Evolutionary conservation across 2,888 invertebrate genomes (phyloP).

Genomic region (Pherbina coryleti): DNA sequence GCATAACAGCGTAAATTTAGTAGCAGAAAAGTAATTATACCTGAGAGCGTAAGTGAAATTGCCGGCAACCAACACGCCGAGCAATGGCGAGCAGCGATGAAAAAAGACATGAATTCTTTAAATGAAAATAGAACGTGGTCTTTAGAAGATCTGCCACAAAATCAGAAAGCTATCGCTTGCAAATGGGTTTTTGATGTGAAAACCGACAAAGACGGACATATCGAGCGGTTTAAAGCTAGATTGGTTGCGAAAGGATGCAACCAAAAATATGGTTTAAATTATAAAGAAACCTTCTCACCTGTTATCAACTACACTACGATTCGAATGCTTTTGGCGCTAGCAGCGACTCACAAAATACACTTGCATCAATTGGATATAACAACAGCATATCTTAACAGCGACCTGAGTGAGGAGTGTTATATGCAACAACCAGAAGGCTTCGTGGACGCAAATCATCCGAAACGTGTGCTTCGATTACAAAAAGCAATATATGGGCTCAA

Average conservation of each 20-base stretch:
- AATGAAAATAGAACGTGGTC: no score
- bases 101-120: not conserved
- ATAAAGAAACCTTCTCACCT: conserved; percentile 44
- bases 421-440: conserved; percentile 42
- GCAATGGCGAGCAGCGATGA: not conserved
- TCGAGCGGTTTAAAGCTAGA: conserved; percentile 38
- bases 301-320: conserved; percentile 46
- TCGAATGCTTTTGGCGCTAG: conserved; percentile 45
- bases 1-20: no score
- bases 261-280: conserved; percentile 45
- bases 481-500: conserved; percentile 50
- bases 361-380: conserved; percentile 48
- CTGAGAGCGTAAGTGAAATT: no score
- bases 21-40: no score
- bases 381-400: conserved; percentile 42
- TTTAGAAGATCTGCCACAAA: not conserved
- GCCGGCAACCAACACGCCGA: not conserved
- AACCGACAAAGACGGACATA: conserved; percentile 17
- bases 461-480: conserved; percentile 38
- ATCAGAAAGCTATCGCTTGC: conserved; percentile 21
- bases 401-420: conserved; percentile 42
- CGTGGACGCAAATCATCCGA: conserved; percentile 17
- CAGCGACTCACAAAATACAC: conserved; percentile 43
- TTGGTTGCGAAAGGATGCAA: conserved; percentile 42
- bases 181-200: conserved; percentile 37